Percentiles rank a stretch among this genome's conserved stretches.
Conservation (phyloP, 2,113 vertebrate genomes). For the Pao palembangensis region DNA sequence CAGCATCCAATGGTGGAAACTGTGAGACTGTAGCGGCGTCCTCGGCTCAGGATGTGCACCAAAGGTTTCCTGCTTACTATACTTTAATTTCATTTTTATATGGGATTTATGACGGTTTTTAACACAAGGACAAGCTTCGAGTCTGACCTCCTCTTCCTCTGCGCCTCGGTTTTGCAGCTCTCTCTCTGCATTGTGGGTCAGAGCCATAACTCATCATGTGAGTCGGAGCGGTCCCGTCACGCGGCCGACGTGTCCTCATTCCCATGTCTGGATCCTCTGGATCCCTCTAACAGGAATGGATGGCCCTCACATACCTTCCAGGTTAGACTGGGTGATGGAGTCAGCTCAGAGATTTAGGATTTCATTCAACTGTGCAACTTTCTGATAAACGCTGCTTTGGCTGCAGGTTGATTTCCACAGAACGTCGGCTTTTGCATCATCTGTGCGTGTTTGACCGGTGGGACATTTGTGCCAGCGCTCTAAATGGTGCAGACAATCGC, state of each 20-base stretch:
- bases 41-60: slow-evolving; percentile 4
- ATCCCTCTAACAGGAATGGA: slow-evolving; percentile 64
- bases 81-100: slow-evolving; percentile 1
- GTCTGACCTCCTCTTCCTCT: slow-evolving; percentile 23
- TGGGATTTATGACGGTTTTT: slow-evolving; percentile 1
- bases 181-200: slow-evolving; percentile 64
- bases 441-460: neutral
- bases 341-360: slow-evolving; percentile 1
- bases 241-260: slow-evolving; percentile 62
- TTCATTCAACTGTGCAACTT: neutral
- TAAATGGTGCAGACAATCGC: too few relatives aligned
- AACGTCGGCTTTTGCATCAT: neutral
- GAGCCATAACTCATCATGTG: slow-evolving; percentile 61
- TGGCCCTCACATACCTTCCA: slow-evolving; percentile 52
- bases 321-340: slow-evolving; percentile 46
- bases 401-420: neutral
- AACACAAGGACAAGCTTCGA: slow-evolving; percentile 39
- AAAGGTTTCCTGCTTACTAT: slow-evolving; percentile 20
- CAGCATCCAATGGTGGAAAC: neutral
- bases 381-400: neutral
- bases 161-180: slow-evolving; percentile 61
- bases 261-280: slow-evolving; percentile 48
- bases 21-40: slow-evolving; percentile 31
- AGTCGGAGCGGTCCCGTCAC: slow-evolving; percentile 60
- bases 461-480: too few relatives aligned